A percentile compares a stretch with the other conserved stretches of the same genome.
Conservation (phyloP, 1,140 invertebrate genomes). For the Palaemon carinicauda region DNA sequence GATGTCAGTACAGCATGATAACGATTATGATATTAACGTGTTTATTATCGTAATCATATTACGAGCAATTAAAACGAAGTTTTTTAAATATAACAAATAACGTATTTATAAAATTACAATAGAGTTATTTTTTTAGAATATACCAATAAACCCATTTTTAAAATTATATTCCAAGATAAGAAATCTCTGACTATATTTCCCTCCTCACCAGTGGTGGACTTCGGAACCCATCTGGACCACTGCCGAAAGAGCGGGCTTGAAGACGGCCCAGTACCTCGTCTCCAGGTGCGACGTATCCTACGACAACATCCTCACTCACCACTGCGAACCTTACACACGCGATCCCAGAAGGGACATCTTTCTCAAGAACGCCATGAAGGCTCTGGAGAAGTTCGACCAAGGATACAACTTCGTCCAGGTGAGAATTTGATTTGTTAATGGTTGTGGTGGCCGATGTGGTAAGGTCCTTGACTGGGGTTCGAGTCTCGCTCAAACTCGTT, state of each 20-base stretch:
- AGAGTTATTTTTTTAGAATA: too few species aligned
- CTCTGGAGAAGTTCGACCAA: slow-evolving; percentile 61
- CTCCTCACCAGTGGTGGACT: slow-evolving; percentile 64
- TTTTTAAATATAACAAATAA: too few species aligned
- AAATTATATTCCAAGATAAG: too few species aligned
- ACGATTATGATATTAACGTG: too few species aligned
- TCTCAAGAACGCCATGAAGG: slow-evolving; percentile 56
- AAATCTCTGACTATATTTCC: not conserved
- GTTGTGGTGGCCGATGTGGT: too few species aligned
- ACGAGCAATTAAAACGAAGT: too few species aligned
- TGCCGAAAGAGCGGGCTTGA: slow-evolving; percentile 63
- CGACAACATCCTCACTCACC: slow-evolving; percentile 62
- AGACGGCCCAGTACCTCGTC: slow-evolving; percentile 64
- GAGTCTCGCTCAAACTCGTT: too few species aligned
- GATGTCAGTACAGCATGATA: too few species aligned
- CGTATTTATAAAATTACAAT: too few species aligned
- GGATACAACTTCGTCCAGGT: slow-evolving; percentile 61
- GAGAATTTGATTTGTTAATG: not conserved
- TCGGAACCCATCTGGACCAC: slow-evolving; percentile 65
- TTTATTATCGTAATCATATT: too few species aligned
- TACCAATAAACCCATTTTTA: too few species aligned
- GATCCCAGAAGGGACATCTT: slow-evolving; percentile 55
- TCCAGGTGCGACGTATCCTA: slow-evolving; percentile 66
- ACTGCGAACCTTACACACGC: slow-evolving; percentile 59
- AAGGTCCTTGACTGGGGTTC: too few species aligned